phyloP scores from a whole-genome alignment of 2,797 vertebrate species.

The Smutsia gigantea region DNA sequence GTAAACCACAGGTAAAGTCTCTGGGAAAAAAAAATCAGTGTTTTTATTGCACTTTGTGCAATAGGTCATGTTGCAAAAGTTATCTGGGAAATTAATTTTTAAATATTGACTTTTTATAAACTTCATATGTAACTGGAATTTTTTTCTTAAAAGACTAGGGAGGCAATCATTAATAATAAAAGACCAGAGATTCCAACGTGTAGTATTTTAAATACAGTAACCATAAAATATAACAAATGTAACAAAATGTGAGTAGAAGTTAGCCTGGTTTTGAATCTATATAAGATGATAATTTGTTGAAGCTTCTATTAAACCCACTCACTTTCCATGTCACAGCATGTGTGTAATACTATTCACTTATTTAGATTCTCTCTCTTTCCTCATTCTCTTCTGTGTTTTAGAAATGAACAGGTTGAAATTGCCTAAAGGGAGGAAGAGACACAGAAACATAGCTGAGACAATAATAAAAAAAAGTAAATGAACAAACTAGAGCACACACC shows the following conservation, averaged over 20 bases:
- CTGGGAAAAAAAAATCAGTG: neutral
- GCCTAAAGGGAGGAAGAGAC: neutral
- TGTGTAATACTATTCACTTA: neutral
- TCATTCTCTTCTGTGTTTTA: neutral
- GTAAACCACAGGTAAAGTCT: conserved; percentile 2
- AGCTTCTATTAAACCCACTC: neutral
- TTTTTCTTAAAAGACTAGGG: conserved; percentile 41
- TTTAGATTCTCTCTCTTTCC: neutral
- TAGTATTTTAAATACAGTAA: neutral
- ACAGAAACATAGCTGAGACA: neutral
- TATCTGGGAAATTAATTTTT: conserved; percentile 43
- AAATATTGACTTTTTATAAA: conserved; percentile 40
- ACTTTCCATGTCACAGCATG: neutral
- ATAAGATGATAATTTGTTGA: conserved; percentile 20
- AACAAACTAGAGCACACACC: neutral
- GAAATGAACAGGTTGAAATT: conserved; percentile 43
- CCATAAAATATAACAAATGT: conserved; percentile 41
- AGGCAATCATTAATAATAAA: neutral
- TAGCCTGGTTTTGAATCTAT: neutral
- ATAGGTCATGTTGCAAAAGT: conserved; percentile 2
- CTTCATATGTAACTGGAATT: neutral
- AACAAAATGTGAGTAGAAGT: neutral
- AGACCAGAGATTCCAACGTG: neutral
- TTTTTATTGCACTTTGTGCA: neutral
- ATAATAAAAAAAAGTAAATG: neutral